These are phyloP conservation scores for Chrysopa pallens DNA, from an alignment of 1,140 invertebrate species.

Conservation along the genomic window DNA sequence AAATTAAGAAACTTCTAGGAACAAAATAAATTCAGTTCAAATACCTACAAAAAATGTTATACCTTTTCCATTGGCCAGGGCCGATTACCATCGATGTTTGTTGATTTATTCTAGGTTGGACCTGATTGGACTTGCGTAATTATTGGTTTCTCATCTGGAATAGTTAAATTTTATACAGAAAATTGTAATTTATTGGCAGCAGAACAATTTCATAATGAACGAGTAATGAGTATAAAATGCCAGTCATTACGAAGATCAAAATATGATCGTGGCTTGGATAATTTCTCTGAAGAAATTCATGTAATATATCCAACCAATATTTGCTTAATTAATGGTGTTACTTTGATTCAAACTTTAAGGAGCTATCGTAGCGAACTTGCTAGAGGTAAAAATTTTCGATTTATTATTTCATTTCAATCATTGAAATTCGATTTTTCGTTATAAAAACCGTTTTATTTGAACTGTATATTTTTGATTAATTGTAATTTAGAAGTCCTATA, in stretches of 20 bases:
- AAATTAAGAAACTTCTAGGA: no score
- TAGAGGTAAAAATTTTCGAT: slow-evolving; percentile 35
- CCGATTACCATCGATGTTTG: no score
- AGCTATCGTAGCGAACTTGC: slow-evolving; percentile 66
- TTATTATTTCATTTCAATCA: slow-evolving; percentile 2
- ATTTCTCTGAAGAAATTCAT: slow-evolving; percentile 60
- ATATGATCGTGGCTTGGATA: slow-evolving; percentile 32
- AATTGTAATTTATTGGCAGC: slow-evolving; percentile 61
- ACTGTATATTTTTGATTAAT: no score
- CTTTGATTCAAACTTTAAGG: slow-evolving; percentile 63
- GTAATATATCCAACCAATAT: slow-evolving; percentile 58
- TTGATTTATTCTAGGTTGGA: slow-evolving; percentile 42
- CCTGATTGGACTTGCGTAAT: slow-evolving; percentile 87
- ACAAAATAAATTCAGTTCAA: no score
- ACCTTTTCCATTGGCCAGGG: no score
- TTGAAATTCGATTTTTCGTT: not conserved
- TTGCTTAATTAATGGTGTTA: slow-evolving; percentile 67
- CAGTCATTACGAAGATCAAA: slow-evolving; percentile 49
- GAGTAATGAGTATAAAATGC: slow-evolving; percentile 63
- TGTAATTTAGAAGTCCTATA: no score
- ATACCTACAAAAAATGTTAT: no score
- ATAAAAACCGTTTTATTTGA: no score
- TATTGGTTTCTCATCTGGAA: slow-evolving; percentile 71
- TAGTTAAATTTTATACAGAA: slow-evolving; percentile 78
- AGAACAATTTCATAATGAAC: slow-evolving; percentile 70